phyloP scores from a whole-genome alignment of 2,113 vertebrate species.

The Cygnus buccinator region DNA sequence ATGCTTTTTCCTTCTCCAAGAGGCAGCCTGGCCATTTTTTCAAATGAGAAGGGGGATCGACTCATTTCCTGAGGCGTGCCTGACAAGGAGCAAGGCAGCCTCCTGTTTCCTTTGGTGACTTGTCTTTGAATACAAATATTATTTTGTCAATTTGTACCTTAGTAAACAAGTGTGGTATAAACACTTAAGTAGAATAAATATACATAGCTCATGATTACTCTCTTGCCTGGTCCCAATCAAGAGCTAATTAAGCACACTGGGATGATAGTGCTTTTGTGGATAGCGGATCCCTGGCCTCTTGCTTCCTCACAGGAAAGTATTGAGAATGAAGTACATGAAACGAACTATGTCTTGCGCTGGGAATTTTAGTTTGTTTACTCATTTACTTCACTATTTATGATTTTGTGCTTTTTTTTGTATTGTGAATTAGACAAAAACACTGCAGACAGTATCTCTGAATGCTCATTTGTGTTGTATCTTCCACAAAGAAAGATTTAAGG shows the following conservation, averaged over 20 bases:
- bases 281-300: not conserved
- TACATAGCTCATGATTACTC: not conserved
- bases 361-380: not conserved
- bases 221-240: not conserved
- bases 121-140: not conserved
- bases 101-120: not conserved
- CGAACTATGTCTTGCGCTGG: not conserved
- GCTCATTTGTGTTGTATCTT: not conserved
- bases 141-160: not conserved
- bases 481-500: not conserved
- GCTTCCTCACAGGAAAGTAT: not conserved
- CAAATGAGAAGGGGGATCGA: not conserved
- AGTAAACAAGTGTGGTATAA: not conserved
- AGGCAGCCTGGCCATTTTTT: not conserved
- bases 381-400: slow-evolving; percentile 28
- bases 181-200: not conserved
- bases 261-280: not conserved
- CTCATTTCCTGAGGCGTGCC: not conserved
- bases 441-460: not conserved
- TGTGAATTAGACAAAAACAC: not conserved
- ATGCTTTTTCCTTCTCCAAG: not conserved
- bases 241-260: not conserved
- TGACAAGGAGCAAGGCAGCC: not conserved
- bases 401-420: not conserved
- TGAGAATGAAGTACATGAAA: slow-evolving; percentile 10